Evolutionary conservation across 2,113 vertebrate genomes (phyloP), one percentile per base, ranked within the genome.

Genomic region (Archocentrus centrarchus): DNA sequence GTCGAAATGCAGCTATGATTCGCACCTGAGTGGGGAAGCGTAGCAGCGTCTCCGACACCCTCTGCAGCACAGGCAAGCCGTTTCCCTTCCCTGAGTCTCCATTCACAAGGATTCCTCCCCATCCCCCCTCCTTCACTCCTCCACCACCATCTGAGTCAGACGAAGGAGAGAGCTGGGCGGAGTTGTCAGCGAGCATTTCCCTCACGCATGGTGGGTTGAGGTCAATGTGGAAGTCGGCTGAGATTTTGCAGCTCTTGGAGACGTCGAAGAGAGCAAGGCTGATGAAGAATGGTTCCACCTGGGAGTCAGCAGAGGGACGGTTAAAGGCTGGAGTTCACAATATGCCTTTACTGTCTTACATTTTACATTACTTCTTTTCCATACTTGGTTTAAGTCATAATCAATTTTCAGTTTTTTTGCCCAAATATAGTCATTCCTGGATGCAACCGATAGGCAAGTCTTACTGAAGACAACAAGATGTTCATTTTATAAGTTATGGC

Each of bases 261-360:
- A 98, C 89, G 85, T 99, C 98, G 7, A 99, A 99, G 73, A 99
- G 95, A 0, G 98, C 97, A 20, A 99, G 96, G 92, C 93, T 98
- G 84, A 99, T 95, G 93, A 99, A 99, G 93, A 99, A 99, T 0
- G 98, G 98, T 77, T 99, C 98, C 78, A 99, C 97, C 98, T 99
- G 91, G n/a, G 84, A 91, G 88, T 57, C 8, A 62, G 24, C 8
- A 79, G 35, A 92, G 80, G 58, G 77, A 92, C 1, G 27, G 47
- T 73, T 55, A 32, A 11, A 73, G 44, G 68, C 44, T 53, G 68
- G 5, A 0, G 27, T 55, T 17, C 66, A 73, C 3, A 11, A 32
- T 1, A 4, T 55, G 14, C 11, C 18, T 73, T 35, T 73, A 73
- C 20, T 53, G 30, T 41, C 20, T 50, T 0, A 47, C 15, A 73